These are phyloP conservation scores for Sinocyclocheilus anshuiensis DNA, from an alignment of 2,113 vertebrate genomes.

Conservation along the genomic window DNA sequence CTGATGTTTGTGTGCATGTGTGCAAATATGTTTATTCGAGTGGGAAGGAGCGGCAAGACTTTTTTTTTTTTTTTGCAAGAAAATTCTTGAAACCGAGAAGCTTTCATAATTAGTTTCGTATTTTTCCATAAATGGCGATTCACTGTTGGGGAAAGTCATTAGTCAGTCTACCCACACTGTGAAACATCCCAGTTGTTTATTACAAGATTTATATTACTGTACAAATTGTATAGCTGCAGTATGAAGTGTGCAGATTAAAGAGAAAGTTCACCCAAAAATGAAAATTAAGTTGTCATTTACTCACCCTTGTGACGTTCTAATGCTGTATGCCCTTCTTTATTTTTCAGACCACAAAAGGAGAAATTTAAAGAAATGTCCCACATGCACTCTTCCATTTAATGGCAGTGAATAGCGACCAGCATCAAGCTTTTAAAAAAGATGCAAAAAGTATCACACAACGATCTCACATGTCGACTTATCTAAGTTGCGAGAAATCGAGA, in stretches of 20 bases:
- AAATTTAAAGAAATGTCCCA: no score
- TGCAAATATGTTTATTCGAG: not conserved
- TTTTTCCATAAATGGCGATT: constrained; percentile 8
- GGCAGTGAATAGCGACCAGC: no score
- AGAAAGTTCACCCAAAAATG: not conserved
- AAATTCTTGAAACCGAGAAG: not conserved
- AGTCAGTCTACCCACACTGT: constrained; percentile 8
- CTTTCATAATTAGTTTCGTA: not conserved
- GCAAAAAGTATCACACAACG: no score
- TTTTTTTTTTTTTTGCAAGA: not conserved
- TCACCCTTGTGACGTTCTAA: not conserved
- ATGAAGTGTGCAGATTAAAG: not conserved
- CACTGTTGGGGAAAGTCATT: not conserved
- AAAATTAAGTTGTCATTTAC: no score
- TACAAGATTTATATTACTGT: not conserved
- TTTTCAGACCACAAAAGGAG: no score
- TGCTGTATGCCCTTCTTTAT: not conserved
- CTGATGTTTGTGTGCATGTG: not conserved
- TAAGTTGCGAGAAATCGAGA: not conserved
- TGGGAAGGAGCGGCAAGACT: no score
- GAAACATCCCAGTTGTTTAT: not conserved
- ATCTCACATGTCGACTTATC: not conserved
- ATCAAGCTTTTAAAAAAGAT: no score
- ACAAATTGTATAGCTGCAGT: constrained; percentile 1
- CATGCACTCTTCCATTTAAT: no score